A percentile compares a stretch with the other conserved stretches of the same genome.
phyloP scores from a whole-genome alignment of 2,797 vertebrate species.

The Fistularia commersonii region DNA sequence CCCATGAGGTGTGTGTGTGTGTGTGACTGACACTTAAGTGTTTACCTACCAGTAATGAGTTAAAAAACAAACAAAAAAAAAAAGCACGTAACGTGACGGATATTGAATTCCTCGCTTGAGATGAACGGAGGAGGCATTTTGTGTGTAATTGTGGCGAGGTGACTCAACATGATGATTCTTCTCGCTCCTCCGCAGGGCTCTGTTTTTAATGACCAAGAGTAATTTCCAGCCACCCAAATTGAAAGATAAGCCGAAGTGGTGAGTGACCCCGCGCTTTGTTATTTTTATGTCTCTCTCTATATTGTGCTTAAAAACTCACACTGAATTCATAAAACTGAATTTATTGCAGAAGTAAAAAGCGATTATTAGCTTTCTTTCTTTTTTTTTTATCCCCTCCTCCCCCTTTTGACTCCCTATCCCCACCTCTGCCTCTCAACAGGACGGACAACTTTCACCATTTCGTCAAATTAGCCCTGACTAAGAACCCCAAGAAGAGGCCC shows the following conservation, averaged over 20 bases:
- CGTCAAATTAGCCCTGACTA: constrained; percentile 94
- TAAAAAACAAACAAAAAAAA: too few relatives aligned
- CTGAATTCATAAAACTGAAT: too few relatives aligned
- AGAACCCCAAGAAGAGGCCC: constrained; percentile 95
- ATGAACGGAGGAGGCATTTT: too few relatives aligned
- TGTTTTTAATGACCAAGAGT: constrained; percentile 99
- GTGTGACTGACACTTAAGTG: not conserved
- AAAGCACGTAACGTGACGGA: too few relatives aligned
- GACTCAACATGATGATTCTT: not conserved
- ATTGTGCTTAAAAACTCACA: too few relatives aligned
- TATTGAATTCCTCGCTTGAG: too few relatives aligned
- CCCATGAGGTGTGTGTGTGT: constrained; percentile 78
- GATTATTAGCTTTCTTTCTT: too few relatives aligned
- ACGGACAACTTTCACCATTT: constrained; percentile 98
- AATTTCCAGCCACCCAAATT: constrained; percentile 98
- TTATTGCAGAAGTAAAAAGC: too few relatives aligned
- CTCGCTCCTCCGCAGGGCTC: constrained; percentile 78
- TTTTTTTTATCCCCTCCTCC: too few relatives aligned
- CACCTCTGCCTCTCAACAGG: constrained; percentile 72
- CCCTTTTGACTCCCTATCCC: too few relatives aligned
- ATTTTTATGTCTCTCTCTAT: too few relatives aligned
- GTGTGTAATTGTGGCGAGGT: too few relatives aligned
- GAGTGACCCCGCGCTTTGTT: constrained; percentile 23
- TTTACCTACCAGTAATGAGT: not conserved
- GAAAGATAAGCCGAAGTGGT: constrained; percentile 98